Evolutionary conservation across 2,888 invertebrate species (phyloP).

Genomic region (Syrphus vitripennis): DNA sequence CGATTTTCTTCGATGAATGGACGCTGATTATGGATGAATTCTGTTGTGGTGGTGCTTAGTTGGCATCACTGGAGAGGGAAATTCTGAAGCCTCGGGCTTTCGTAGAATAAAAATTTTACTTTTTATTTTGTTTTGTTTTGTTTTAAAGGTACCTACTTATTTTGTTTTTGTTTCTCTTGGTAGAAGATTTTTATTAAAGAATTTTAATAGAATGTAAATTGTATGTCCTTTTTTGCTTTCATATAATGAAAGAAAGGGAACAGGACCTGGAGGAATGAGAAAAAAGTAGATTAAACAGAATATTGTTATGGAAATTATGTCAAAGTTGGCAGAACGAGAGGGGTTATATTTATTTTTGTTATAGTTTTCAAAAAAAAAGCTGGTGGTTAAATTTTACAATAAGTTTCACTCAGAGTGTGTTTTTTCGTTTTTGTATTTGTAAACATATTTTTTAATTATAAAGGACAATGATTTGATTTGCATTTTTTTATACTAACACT

Average conservation of each 20-base stretch:
- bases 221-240: conserved; percentile 41
- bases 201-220: conserved; percentile 68
- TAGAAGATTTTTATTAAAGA: conserved; percentile 36
- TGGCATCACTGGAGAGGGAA: background rate
- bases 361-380: conserved; percentile 20
- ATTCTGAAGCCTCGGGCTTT: background rate
- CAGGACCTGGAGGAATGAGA: conserved; percentile 12
- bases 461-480: conserved; percentile 11
- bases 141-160: background rate
- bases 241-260: background rate
- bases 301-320: conserved; percentile 55
- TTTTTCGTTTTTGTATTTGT: background rate
- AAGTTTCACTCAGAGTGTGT: background rate
- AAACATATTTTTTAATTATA: background rate
- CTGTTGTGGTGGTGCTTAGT: background rate
- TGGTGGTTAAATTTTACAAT: background rate
- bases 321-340: background rate
- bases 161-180: background rate
- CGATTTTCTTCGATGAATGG: conserved; percentile 67
- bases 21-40: conserved; percentile 66
- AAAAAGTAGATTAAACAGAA: conserved; percentile 59
- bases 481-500: conserved; percentile 1
- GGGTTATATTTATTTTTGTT: conserved; percentile 12
- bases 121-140: background rate
- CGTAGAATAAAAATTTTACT: background rate